Percentiles rank a stretch among this genome's conserved stretches.
phyloP scores from a whole-genome alignment of 2,113 vertebrate species.

The Corythoichthys haematopterus region DNA sequence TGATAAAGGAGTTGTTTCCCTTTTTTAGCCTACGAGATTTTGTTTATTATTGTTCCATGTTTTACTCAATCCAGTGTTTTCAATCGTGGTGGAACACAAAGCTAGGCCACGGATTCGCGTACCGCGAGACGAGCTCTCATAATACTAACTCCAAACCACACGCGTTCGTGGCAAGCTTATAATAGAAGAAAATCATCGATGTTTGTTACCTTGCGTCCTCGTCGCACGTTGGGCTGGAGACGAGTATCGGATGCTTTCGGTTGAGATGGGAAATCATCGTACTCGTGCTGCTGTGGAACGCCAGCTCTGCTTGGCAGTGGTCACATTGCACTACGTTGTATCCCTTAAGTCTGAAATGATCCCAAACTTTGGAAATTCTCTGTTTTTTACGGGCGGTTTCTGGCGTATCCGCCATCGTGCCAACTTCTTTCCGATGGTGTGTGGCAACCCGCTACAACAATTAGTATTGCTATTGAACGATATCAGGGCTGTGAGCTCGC shows the following conservation, averaged over 20 bases:
- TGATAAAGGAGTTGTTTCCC: too few species aligned
- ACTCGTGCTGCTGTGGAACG: background rate
- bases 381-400: background rate
- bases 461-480: too few species aligned
- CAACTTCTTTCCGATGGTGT: too few species aligned
- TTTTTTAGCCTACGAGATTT: too few species aligned
- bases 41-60: too few species aligned
- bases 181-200: background rate
- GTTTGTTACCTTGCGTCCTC: background rate
- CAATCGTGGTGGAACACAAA: too few species aligned
- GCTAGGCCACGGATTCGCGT: too few species aligned
- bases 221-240: background rate
- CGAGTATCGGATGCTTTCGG: background rate
- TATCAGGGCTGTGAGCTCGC: too few species aligned
- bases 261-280: background rate
- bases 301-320: background rate
- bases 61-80: too few species aligned
- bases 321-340: conserved; percentile 1
- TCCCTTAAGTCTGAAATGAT: conserved; percentile 1
- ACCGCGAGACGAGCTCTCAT: too few species aligned
- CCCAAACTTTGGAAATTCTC: background rate
- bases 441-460: too few species aligned
- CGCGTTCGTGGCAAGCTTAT: background rate
- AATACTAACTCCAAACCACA: too few species aligned
- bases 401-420: background rate